A percentile compares a stretch with the other conserved stretches of the same genome.
phyloP scores from a whole-genome alignment of 2,113 vertebrate species.

The Hoplias malabaricus region DNA sequence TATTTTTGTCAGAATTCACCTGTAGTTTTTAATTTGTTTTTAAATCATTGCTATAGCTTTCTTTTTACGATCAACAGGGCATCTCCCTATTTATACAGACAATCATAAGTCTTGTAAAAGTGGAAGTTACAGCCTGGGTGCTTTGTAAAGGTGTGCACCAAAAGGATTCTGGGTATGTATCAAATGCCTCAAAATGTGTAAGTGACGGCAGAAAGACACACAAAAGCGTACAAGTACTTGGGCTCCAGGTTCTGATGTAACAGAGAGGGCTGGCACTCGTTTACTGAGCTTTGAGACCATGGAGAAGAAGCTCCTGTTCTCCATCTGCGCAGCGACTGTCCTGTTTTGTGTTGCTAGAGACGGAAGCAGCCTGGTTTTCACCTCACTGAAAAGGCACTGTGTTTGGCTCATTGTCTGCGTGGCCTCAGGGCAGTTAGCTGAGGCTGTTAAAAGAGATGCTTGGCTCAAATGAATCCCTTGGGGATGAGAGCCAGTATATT shows the following conservation, averaged over 20 bases:
- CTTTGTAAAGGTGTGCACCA: too few species aligned
- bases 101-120: too few species aligned
- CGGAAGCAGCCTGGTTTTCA: slow-evolving; percentile 40
- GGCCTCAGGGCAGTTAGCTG: slow-evolving; percentile 38
- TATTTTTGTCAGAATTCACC: too few species aligned
- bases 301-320: neutral
- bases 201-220: neutral
- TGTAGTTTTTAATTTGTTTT: too few species aligned
- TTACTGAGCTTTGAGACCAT: neutral
- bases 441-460: slow-evolving; percentile 31
- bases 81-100: too few species aligned
- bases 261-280: neutral
- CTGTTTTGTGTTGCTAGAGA: slow-evolving; percentile 36
- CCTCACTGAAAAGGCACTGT: slow-evolving; percentile 27
- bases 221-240: neutral
- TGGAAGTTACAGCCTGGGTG: too few species aligned
- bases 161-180: too few species aligned
- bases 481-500: slow-evolving; percentile 34
- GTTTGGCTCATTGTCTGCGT: slow-evolving; percentile 44
- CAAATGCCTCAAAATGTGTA: too few species aligned
- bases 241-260: neutral
- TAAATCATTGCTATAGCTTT: too few species aligned
- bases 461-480: slow-evolving; percentile 27
- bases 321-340: slow-evolving; percentile 14
- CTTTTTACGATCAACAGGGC: too few species aligned